These are phyloP conservation scores for Volucella zonaria DNA, from an alignment of 2,888 invertebrate genomes.

Conservation along the genomic window DNA sequence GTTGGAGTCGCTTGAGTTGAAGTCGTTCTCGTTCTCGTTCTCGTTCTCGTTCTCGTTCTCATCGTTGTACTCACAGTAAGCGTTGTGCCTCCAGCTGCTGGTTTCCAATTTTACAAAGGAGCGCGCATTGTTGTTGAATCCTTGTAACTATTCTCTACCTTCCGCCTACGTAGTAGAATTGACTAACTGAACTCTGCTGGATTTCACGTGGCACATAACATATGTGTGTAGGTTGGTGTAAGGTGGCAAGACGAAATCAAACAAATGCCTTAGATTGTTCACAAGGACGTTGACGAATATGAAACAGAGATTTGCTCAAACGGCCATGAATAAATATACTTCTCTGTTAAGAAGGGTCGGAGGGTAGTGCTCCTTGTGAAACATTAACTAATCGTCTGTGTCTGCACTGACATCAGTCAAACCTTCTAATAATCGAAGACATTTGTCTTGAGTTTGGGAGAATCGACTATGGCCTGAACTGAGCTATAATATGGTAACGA, in stretches of 20 bases:
- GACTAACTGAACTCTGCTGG: not conserved
- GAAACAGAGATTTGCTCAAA: slow-evolving; percentile 68
- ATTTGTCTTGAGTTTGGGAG: slow-evolving; percentile 59
- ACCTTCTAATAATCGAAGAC: slow-evolving; percentile 61
- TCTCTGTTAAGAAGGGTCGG: slow-evolving; percentile 4
- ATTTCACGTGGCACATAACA: not conserved
- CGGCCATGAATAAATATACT: slow-evolving; percentile 60
- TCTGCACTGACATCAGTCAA: slow-evolving; percentile 51
- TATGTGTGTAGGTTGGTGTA: not conserved
- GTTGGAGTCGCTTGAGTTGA: slow-evolving; percentile 12
- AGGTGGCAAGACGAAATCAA: slow-evolving; percentile 51
- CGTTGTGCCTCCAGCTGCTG: slow-evolving; percentile 51
- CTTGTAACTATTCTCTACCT: slow-evolving; percentile 37
- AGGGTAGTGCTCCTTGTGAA: slow-evolving; percentile 25
- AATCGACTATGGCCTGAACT: not conserved
- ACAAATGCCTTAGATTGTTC: slow-evolving; percentile 63
- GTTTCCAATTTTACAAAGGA: slow-evolving; percentile 35
- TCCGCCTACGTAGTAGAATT: slow-evolving; percentile 11
- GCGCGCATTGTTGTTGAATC: slow-evolving; percentile 53
- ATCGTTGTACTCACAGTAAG: not conserved
- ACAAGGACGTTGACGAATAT: slow-evolving; percentile 72
- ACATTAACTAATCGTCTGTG: slow-evolving; percentile 65
- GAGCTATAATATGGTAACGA: too few relatives aligned
- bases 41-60: too few relatives aligned
- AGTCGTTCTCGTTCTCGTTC: not conserved